phyloP scores from a whole-genome alignment of 2,797 vertebrate species.

The Acanthiza pusilla region DNA sequence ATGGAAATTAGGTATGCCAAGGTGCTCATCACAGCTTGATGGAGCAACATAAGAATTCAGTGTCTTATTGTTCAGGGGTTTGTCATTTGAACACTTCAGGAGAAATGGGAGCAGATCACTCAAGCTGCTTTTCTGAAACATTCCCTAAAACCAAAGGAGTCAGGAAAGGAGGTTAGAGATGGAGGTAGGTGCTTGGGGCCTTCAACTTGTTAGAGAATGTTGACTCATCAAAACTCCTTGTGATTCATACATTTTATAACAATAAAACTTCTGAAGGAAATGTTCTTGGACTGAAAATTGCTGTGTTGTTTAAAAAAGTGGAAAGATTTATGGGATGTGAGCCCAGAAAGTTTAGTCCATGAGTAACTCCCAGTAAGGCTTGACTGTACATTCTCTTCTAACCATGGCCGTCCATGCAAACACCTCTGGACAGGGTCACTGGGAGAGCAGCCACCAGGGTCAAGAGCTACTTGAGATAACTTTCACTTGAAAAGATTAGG shows the following conservation, averaged over 20 bases:
- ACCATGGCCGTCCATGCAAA: background rate
- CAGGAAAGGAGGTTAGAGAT: background rate
- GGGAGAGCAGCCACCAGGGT: background rate
- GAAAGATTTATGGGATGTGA: background rate
- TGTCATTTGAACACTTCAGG: background rate
- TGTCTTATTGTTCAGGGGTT: background rate
- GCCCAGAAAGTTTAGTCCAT: background rate
- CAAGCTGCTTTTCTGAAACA: background rate
- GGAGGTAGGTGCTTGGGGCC: background rate
- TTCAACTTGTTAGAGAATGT: background rate
- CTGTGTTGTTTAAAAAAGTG: background rate
- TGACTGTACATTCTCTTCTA: background rate
- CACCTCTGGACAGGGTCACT: background rate
- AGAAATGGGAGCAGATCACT: background rate
- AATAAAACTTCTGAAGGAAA: background rate
- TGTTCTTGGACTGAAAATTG: background rate
- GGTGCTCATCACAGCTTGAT: background rate
- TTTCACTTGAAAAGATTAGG: background rate
- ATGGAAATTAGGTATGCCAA: background rate
- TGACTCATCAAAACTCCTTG: background rate
- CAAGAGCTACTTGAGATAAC: background rate
- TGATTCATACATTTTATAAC: background rate
- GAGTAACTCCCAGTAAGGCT: background rate
- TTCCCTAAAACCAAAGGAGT: background rate
- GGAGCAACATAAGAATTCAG: background rate